Evolutionary conservation across 2,888 invertebrate genomes (phyloP), one percentile per base, ranked within the genome.

Genomic region (Aproaerema taeniolella): DNA sequence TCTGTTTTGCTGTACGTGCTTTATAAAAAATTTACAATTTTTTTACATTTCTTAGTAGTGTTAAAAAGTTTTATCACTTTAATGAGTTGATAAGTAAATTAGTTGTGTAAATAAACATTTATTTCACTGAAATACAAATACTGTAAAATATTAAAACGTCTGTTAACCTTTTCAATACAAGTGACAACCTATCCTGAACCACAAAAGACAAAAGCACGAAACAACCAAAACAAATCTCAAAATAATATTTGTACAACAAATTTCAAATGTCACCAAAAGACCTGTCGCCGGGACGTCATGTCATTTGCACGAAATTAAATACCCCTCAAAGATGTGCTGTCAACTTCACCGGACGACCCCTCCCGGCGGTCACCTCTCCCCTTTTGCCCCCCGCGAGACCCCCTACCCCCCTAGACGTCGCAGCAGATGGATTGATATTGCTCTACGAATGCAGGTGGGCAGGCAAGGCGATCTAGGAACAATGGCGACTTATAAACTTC

Each of bases 241-340:
- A 46, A 41, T 41, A 39, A 29, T 39, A 44, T 40, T 44, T 35
- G 38, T 35, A 40, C 32, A 39, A 37, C 43, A 42, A 41, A 41
- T 41, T 35, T 44, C 42, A 47, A 47, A 49, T 42, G 52, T 53
- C 53, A 49, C 39, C 28, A 34, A 39, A 49, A 48, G 46, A 49
- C 43, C 53, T 54, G 58, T 53, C 62, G 44, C 45, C 43, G 54
- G 47, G 53, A 55, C 49, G 52, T 58, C 67, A 63, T 64, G 75
- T 81, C 83, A 78, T 82, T 80, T 77, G 78, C 81, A 80, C 80
- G 71, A 82, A 81, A 81, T 80, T 78, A 80, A 81, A 80, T 69
- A 73, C 67, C 68, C 70, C 61, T 66, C 69, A 70, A 79, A 79
- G 80, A 77, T 64, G 63, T 47, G 52, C 57, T 60, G 74, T 67